These are phyloP conservation scores for Sitodiplosis mosellana DNA, from an alignment of 1,140 invertebrate genomes.

Conservation along the genomic window DNA sequence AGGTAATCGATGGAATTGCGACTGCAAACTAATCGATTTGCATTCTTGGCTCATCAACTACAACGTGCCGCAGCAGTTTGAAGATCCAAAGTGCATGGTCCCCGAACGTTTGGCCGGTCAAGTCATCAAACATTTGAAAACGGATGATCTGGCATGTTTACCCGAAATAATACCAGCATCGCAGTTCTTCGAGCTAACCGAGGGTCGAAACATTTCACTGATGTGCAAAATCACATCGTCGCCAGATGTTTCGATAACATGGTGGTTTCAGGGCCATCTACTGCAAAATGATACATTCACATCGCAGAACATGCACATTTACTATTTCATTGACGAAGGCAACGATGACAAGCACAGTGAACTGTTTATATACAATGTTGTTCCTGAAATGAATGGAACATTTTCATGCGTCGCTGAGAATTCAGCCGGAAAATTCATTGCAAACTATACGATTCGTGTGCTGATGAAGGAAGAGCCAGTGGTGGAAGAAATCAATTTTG, in stretches of 20 bases:
- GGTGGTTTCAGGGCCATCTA: slow-evolving; percentile 60
- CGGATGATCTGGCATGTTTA: slow-evolving; percentile 61
- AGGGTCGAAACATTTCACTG: slow-evolving; percentile 61
- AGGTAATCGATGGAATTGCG: slow-evolving; percentile 76
- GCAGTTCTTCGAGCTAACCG: slow-evolving; percentile 51
- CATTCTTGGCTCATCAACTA: slow-evolving; percentile 57
- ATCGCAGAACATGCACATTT: slow-evolving; percentile 38
- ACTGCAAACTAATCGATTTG: slow-evolving; percentile 59
- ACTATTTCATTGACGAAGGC: slow-evolving; percentile 48
- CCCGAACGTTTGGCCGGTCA: slow-evolving; percentile 45
- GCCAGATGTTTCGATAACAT: slow-evolving; percentile 56
- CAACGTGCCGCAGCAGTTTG: slow-evolving; percentile 47
- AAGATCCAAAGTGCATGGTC: slow-evolving; percentile 54
- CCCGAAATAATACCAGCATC: slow-evolving; percentile 53
- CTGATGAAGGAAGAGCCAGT: slow-evolving; percentile 50
- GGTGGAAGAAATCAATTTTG: slow-evolving; percentile 40
- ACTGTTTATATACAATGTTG: slow-evolving; percentile 53
- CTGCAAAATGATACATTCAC: slow-evolving; percentile 48
- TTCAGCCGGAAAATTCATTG: slow-evolving; percentile 48
- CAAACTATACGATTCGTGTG: slow-evolving; percentile 59
- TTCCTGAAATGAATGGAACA: slow-evolving; percentile 56
- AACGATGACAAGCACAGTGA: slow-evolving; percentile 51
- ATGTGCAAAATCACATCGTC: slow-evolving; percentile 58
- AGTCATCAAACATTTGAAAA: slow-evolving; percentile 45
- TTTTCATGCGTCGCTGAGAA: slow-evolving; percentile 69